These are phyloP conservation scores for Atrina japonica DNA, from an alignment of 2,888 invertebrate genomes.

Conservation along the genomic window DNA sequence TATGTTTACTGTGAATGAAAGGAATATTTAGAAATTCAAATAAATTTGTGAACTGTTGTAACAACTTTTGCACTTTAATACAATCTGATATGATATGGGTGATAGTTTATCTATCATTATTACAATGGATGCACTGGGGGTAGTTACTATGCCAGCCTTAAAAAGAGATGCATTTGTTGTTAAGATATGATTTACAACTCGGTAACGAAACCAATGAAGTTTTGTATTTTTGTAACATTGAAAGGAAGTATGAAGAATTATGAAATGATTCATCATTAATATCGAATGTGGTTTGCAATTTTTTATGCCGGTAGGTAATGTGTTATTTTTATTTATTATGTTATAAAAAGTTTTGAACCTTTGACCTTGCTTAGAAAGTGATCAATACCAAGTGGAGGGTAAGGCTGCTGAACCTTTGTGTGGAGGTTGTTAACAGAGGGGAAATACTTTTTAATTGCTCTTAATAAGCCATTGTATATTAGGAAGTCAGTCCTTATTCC, in stretches of 20 bases:
- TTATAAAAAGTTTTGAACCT: conserved; percentile 9
- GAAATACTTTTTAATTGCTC: neutral
- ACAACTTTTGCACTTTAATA: no score
- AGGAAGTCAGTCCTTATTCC: no score
- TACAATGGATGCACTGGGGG: neutral
- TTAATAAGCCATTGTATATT: neutral
- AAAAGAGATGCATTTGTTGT: neutral
- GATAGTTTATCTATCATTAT: neutral
- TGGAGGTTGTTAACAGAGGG: neutral
- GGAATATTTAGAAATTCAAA: no score
- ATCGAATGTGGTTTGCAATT: neutral
- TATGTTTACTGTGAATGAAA: no score
- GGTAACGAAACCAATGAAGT: neutral
- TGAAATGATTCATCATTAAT: neutral
- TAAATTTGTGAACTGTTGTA: no score
- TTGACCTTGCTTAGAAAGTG: neutral
- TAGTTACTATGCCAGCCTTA: neutral
- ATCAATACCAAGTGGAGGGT: neutral
- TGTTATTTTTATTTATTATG: neutral
- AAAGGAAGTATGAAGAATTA: neutral
- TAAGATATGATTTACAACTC: neutral
- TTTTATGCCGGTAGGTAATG: neutral
- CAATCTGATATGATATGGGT: no score
- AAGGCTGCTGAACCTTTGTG: neutral
- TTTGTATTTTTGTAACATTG: conserved; percentile 2